These are phyloP conservation scores for Austrofundulus limnaeus DNA, from an alignment of 2,113 vertebrate genomes.

Conservation along the genomic window DNA sequence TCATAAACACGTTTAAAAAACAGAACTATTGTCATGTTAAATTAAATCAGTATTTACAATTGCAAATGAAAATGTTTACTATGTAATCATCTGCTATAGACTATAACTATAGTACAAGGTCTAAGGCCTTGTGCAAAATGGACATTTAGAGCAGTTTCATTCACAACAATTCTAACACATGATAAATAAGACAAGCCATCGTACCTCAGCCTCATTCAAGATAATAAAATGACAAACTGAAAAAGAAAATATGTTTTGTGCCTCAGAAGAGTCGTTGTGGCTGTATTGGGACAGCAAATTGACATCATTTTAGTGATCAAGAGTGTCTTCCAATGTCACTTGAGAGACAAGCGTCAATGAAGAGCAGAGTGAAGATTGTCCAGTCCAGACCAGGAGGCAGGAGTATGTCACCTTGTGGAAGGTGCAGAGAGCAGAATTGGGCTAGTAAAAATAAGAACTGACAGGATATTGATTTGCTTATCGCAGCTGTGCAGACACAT, in stretches of 20 bases:
- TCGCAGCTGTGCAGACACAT: conserved; percentile 82
- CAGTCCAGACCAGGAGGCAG: conserved; percentile 62
- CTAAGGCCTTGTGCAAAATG: neutral
- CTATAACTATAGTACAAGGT: too few relatives aligned
- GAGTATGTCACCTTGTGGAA: conserved; percentile 81
- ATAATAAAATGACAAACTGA: conserved; percentile 37
- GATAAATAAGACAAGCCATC: conserved; percentile 16
- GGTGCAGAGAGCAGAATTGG: conserved; percentile 80
- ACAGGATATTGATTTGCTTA: conserved; percentile 87
- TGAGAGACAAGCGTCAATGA: conserved; percentile 70
- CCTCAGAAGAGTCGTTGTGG: conserved; percentile 22
- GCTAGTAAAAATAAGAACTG: conserved; percentile 84
- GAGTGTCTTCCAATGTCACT: conserved; percentile 47
- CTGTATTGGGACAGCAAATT: conserved; percentile 33
- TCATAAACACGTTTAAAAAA: too few relatives aligned
- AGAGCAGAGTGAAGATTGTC: conserved; percentile 66
- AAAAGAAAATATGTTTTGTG: conserved; percentile 22
- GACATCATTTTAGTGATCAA: conserved; percentile 48
- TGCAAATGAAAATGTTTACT: too few relatives aligned
- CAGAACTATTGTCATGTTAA: too few relatives aligned
- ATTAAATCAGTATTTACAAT: too few relatives aligned
- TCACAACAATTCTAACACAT: conserved; percentile 20
- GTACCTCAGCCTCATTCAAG: conserved; percentile 26
- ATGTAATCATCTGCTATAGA: too few relatives aligned
- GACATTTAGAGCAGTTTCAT: conserved; percentile 8